A percentile compares a stretch with the other conserved stretches of the same genome.
Evolutionary conservation across 2,113 vertebrate genomes (phyloP).

Genomic region (Ictidomys tridecemlineatus): DNA sequence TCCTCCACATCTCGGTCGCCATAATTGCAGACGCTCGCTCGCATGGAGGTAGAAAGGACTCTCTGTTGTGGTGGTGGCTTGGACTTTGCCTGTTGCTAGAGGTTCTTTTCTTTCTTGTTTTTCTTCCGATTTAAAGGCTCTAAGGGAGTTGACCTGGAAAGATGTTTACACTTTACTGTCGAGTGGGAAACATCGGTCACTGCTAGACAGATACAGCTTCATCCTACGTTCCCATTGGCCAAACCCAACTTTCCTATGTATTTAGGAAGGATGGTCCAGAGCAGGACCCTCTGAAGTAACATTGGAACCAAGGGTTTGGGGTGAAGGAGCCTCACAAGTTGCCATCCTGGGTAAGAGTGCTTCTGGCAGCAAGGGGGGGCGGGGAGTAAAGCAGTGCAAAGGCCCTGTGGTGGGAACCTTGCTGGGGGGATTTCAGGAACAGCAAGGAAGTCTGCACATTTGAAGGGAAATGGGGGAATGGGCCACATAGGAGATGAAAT

Average conservation of each 20-base stretch:
- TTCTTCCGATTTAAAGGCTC: not conserved
- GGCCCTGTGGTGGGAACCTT: not conserved
- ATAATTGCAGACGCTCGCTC: fast-evolving
- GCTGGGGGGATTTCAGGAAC: not conserved
- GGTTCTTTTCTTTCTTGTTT: not conserved
- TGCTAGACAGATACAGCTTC: not conserved
- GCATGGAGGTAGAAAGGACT: fast-evolving
- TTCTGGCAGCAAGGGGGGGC: not conserved
- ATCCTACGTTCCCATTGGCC: not conserved
- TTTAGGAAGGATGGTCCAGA: no score
- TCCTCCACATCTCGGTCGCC: fast-evolving
- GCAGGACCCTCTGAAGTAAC: not conserved
- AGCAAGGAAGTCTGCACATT: not conserved
- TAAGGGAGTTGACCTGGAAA: not conserved
- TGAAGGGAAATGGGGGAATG: not conserved
- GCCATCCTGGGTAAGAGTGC: not conserved
- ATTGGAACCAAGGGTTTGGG: not conserved
- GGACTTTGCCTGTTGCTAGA: not conserved
- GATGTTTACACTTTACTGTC: not conserved
- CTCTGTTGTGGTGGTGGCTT: not conserved
- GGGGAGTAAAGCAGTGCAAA: not conserved
- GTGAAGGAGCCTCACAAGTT: fast-evolving
- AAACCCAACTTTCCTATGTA: not conserved
- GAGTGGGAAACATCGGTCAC: not conserved
- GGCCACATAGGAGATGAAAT: not conserved